phyloP scores from a whole-genome alignment of 23 tunicate species.

The Oikopleura vanhoeffeni region DNA sequence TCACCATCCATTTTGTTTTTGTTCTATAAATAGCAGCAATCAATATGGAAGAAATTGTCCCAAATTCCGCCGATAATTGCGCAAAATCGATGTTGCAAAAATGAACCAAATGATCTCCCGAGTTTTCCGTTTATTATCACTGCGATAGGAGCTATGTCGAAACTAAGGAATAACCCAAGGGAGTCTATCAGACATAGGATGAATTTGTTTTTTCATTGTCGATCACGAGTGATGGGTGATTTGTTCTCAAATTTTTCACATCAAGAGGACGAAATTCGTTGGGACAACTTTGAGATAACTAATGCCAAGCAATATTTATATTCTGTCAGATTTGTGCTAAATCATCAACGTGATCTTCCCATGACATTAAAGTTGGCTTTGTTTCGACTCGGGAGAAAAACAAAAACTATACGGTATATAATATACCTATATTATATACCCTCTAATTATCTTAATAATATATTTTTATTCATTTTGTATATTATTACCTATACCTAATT shows the following conservation, averaged over 20 bases:
- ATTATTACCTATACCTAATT: no score
- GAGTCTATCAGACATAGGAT: conserved; percentile 5
- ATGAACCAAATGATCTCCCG: conserved; percentile 42
- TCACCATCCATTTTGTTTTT: conserved; percentile 25
- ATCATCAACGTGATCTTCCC: no score
- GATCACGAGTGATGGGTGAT: conserved; percentile 65
- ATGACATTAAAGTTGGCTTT: no score
- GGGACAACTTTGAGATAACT: conserved; percentile 44
- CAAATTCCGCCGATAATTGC: conserved; percentile 71
- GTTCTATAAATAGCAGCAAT: conserved; percentile 52
- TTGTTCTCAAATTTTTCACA: conserved; percentile 23
- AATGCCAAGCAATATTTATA: conserved; percentile 35
- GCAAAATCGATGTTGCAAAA: conserved; percentile 62
- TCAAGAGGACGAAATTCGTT: conserved; percentile 32
- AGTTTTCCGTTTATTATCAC: conserved; percentile 42
- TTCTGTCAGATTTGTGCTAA: conserved; percentile 17
- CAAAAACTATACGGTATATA: no score
- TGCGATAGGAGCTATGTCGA: conserved; percentile 68
- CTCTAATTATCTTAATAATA: no score
- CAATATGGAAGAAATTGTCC: conserved; percentile 52
- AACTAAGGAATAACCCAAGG: conserved; percentile 49
- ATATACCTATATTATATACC: no score
- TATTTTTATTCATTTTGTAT: no score
- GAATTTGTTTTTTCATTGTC: conserved; percentile 23
- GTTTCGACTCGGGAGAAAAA: background rate